Percentiles rank a stretch among this genome's conserved stretches.
phyloP scores from a whole-genome alignment of 2,113 vertebrate species.

The Calidris pygmaea region DNA sequence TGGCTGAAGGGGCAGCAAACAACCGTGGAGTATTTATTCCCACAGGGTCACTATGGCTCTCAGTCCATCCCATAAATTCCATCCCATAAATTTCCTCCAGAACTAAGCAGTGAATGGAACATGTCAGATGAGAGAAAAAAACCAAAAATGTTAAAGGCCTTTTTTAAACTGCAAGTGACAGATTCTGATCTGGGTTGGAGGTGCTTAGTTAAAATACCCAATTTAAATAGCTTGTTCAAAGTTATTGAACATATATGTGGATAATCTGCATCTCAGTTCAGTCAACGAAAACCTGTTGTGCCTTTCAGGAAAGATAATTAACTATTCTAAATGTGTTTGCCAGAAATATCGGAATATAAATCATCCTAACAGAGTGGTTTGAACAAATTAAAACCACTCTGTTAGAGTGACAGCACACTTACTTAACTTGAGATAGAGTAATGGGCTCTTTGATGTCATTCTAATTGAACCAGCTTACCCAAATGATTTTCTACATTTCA shows the following conservation, averaged over 20 bases:
- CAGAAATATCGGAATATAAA: constrained; percentile 5
- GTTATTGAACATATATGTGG: not conserved
- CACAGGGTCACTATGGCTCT: not conserved
- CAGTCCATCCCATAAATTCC: not conserved
- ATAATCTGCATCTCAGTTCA: not conserved
- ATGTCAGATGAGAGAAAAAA: not conserved
- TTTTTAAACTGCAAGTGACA: not conserved
- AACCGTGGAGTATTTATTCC: accelerated
- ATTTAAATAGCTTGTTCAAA: not conserved
- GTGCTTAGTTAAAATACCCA: not conserved
- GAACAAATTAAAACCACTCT: constrained; percentile 36
- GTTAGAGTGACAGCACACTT: constrained; percentile 5
- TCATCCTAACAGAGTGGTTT: not conserved
- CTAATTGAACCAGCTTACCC: not conserved
- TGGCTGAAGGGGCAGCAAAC: not conserved
- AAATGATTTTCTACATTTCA: not conserved
- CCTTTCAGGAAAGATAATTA: not conserved
- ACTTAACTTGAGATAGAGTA: constrained; percentile 13
- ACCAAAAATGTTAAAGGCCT: not conserved
- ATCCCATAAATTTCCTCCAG: not conserved
- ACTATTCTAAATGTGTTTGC: not conserved
- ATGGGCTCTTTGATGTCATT: not conserved
- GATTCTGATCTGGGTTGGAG: not conserved
- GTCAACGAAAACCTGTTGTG: not conserved
- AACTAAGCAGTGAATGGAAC: not conserved